Base-by-base conservation (phyloP, 2,888 invertebrate genomes). In the Drosophila ochracea region DNA sequence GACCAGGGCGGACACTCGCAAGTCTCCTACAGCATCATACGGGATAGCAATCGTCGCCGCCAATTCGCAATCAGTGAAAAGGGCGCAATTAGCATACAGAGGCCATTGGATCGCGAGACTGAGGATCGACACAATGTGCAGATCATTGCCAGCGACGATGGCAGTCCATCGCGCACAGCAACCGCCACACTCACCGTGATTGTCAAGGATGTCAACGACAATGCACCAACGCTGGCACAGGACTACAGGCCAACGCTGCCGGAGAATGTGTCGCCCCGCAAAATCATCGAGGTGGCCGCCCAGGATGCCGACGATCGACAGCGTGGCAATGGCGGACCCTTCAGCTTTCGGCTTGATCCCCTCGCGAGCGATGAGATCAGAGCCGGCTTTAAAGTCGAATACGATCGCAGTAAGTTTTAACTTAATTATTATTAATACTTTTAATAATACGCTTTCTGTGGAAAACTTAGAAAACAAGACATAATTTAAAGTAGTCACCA, bases 51-150 rank as follows among this genome's bases (percentile, higher is more conserved):
- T 92, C 95, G 98, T 67, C 97, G 97, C 91, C 95, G 98, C 53
- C 98, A 99, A 92, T 99, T 99, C 93, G 96, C 97, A 49, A 98
- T 99, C 80, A 98, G 97, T 92, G 97, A 97, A 93, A 97, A 97
- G 93, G 99, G 98, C 25, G 97, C 98, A 1, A 98, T 99, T 0
- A 97, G 97, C 81, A 98, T 99, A 91, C 98, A 98, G 92, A 94
- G 98, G 65, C 96, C 96, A 19, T 94, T 99, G 68, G 99, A 99
- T 93, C 95, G 99, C 61, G 99, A 99, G 94, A 97, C 98, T 88
- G 97, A 97, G 1, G 98, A 98, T 25, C 95, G 98, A 58, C 98
- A 99, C 95, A 97, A 97, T 94, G 97, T 99, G 4, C 98, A 98
- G 94, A 97, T 99, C 79, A 94, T 98, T 84, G 98, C 98, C 4